These are phyloP conservation scores for Clepsis dumicolana DNA, from an alignment of 2,888 invertebrate species.

Conservation along the genomic window DNA sequence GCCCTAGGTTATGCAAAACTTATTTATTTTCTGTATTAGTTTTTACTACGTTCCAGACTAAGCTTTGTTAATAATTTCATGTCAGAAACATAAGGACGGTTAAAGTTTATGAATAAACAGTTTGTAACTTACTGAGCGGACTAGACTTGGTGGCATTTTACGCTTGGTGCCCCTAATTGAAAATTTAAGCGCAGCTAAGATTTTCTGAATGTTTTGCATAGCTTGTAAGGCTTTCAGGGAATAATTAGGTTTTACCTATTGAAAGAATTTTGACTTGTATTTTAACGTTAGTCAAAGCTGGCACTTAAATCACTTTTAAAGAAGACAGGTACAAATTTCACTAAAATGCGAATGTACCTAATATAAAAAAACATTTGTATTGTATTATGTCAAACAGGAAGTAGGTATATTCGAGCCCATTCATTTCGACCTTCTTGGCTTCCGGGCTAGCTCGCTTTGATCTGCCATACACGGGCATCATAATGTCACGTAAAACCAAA, in stretches of 20 bases:
- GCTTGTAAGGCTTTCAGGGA: too few relatives aligned
- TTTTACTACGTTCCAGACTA: constrained; percentile 11
- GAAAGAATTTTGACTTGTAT: too few relatives aligned
- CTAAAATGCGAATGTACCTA: too few relatives aligned
- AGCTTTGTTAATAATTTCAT: constrained; percentile 4
- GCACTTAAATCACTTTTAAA: too few relatives aligned
- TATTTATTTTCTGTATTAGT: constrained; percentile 15
- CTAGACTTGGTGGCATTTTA: not conserved
- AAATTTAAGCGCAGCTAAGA: too few relatives aligned
- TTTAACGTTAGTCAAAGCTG: too few relatives aligned
- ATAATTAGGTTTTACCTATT: too few relatives aligned
- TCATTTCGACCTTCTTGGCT: constrained; percentile 32
- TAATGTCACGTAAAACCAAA: constrained; percentile 42
- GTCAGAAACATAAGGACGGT: constrained; percentile 9
- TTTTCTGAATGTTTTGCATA: too few relatives aligned
- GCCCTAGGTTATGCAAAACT: constrained; percentile 23
- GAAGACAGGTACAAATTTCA: too few relatives aligned
- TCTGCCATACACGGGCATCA: constrained; percentile 33
- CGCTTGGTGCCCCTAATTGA: too few relatives aligned
- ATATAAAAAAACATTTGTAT: not conserved
- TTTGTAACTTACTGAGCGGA: not conserved
- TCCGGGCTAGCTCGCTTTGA: constrained; percentile 42
- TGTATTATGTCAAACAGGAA: not conserved
- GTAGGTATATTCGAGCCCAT: constrained; percentile 30
- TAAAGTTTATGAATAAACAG: not conserved